Conservation (phyloP, 1,140 invertebrate genomes). For the Drosophila ficusphila region DNA sequence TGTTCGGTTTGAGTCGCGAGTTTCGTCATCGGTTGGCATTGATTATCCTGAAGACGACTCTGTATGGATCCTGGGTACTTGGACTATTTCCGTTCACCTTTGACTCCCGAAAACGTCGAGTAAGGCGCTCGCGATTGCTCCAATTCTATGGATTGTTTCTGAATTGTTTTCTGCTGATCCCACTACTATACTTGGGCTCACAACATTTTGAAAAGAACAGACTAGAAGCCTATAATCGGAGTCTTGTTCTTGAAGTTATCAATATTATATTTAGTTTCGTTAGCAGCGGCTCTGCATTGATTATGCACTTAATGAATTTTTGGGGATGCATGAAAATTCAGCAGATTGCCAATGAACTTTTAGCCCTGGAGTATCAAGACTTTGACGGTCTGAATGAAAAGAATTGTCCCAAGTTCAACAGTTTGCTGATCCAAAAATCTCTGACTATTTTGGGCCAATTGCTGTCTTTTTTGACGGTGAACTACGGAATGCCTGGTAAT, state of each 20-base stretch:
- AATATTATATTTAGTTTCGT: not conserved
- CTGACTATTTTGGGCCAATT: not conserved
- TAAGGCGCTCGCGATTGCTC: slow-evolving; percentile 21
- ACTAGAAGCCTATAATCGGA: slow-evolving; percentile 17
- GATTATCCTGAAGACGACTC: slow-evolving; percentile 7
- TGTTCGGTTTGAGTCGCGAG: slow-evolving; percentile 23
- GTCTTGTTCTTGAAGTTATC: slow-evolving; percentile 24
- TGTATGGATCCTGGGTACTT: slow-evolving; percentile 38
- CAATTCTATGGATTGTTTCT: slow-evolving; percentile 32
- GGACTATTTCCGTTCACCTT: slow-evolving; percentile 51
- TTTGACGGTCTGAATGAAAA: not conserved
- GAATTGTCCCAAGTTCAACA: slow-evolving; percentile 3
- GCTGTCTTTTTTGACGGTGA: not conserved
- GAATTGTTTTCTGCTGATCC: not conserved
- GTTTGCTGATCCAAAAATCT: slow-evolving; percentile 12
- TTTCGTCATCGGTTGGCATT: slow-evolving; percentile 15
- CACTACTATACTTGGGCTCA: not conserved
- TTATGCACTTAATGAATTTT: slow-evolving; percentile 18
- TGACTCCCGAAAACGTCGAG: not conserved
- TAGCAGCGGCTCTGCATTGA: not conserved
- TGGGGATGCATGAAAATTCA: slow-evolving; percentile 11
- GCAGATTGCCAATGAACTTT: slow-evolving; percentile 19
- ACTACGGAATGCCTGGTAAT: slow-evolving; percentile 8
- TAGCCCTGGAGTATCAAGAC: slow-evolving; percentile 11
- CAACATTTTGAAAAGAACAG: fast-evolving